A percentile compares a stretch with the other conserved stretches of the same genome.
Evolutionary conservation across 2,888 invertebrate genomes (phyloP).

Genomic region (Polymixis flavicincta): DNA sequence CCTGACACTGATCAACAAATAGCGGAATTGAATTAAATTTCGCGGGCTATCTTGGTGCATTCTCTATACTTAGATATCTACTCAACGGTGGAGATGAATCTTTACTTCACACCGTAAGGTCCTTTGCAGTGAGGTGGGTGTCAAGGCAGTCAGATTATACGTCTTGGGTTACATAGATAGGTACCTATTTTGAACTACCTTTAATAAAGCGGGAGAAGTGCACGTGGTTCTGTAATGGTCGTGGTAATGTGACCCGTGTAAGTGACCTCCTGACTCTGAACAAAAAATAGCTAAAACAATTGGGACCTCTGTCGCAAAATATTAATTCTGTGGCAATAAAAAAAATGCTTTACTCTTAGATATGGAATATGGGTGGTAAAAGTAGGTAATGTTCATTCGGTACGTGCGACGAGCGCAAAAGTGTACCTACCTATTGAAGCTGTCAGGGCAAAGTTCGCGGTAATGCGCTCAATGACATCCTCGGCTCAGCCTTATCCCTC

Average conservation of each 20-base stretch:
- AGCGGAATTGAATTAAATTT: no score
- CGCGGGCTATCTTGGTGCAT: no score
- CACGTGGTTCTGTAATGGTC: conserved; percentile 15
- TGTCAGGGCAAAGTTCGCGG: conserved; percentile 49
- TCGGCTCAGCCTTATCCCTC: conserved; percentile 31
- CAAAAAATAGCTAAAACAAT: not conserved
- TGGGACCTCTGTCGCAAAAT: not conserved
- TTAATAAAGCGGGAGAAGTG: not conserved
- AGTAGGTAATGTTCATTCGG: conserved; percentile 10
- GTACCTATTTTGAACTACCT: not conserved
- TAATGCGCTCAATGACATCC: conserved; percentile 50
- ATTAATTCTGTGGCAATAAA: not conserved
- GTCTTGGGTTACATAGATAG: not conserved
- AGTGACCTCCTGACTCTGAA: conserved; percentile 11
- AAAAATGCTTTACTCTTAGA: not conserved
- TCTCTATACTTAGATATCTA: not conserved
- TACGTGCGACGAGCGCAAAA: conserved; percentile 30
- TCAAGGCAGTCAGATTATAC: not conserved
- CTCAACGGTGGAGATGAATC: not conserved
- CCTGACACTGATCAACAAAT: no score
- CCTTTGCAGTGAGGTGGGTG: not conserved
- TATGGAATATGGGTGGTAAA: conserved; percentile 4
- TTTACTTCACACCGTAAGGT: not conserved
- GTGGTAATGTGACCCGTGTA: conserved; percentile 2
- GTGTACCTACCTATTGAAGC: conserved; percentile 38